Percentiles rank a stretch among this genome's conserved stretches.
Evolutionary conservation across 1,140 invertebrate species (phyloP).

Genomic region (Drosophila pallidifrons): DNA sequence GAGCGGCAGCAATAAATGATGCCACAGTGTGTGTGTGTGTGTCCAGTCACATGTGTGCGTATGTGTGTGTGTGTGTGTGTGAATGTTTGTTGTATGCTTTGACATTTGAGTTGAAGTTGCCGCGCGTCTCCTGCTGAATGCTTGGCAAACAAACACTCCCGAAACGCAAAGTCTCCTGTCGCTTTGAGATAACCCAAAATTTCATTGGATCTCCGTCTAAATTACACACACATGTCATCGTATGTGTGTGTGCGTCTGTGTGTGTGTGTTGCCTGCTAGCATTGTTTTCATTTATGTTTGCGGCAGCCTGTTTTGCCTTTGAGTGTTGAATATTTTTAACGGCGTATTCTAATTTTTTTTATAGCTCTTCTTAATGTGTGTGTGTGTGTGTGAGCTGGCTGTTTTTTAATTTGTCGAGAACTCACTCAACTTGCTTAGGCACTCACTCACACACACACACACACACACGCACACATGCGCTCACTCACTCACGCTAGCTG

Average conservation of each 20-base stretch:
- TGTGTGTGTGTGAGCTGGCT: conserved; percentile 36
- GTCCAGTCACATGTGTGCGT: conserved; percentile 33
- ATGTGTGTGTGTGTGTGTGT: conserved; percentile 12
- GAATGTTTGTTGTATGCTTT: conserved; percentile 5
- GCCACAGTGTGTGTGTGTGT: conserved; percentile 11
- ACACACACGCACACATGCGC: conserved; percentile 25
- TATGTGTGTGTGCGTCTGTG: background rate
- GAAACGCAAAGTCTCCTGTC: conserved; percentile 13
- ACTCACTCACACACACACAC: conserved; percentile 19
- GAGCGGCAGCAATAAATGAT: background rate
- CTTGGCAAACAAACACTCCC: conserved; percentile 13
- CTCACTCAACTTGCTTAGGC: conserved; percentile 33
- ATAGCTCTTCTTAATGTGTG: conserved; percentile 1
- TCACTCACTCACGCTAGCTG: background rate
- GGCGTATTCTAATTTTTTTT: conserved; percentile 31
- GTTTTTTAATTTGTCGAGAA: conserved; percentile 38
- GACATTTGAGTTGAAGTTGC: conserved; percentile 38
- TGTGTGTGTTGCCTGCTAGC: conserved; percentile 8
- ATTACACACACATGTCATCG: conserved; percentile 33
- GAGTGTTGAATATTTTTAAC: conserved; percentile 35
- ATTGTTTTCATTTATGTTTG: conserved; percentile 38
- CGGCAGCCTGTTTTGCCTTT: conserved; percentile 45
- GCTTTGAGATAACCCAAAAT: conserved; percentile 38
- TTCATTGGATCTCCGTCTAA: conserved; percentile 54
- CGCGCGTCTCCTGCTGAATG: conserved; percentile 1